A percentile compares a stretch with the other conserved stretches of the same genome.
These are phyloP conservation scores for Passer montanus DNA, from an alignment of 2,113 vertebrate genomes.

Conservation along the genomic window DNA sequence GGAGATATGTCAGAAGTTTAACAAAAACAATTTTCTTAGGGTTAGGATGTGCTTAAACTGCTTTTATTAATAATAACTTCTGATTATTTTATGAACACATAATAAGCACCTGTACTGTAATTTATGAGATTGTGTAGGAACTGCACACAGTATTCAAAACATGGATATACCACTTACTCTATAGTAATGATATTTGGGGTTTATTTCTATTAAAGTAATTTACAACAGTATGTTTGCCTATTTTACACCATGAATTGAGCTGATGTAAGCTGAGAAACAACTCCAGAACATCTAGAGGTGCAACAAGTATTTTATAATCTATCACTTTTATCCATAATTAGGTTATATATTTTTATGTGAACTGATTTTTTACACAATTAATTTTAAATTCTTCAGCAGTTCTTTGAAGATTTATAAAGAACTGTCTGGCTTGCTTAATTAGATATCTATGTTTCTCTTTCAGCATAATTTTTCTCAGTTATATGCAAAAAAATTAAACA, in stretches of 20 bases:
- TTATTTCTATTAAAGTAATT: neutral
- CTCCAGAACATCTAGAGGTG: neutral
- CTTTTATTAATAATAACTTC: neutral
- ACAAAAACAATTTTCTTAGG: neutral
- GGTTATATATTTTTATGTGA: neutral
- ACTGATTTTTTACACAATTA: neutral
- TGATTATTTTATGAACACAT: neutral
- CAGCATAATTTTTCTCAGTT: neutral
- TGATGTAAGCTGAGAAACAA: neutral
- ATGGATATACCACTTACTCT: neutral
- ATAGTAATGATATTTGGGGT: neutral
- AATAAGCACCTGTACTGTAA: neutral
- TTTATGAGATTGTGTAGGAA: neutral
- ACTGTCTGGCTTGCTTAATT: neutral
- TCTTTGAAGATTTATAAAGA: neutral
- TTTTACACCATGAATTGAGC: neutral
- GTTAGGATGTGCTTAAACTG: neutral
- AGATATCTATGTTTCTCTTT: neutral
- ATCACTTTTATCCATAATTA: neutral
- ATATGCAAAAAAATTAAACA: neutral
- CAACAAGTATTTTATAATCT: neutral
- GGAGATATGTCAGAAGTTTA: neutral
- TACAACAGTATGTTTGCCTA: neutral
- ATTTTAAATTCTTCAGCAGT: neutral
- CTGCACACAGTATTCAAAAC: neutral